Evolutionary conservation across 2,113 vertebrate genomes (phyloP).

Genomic region (Oenanthe melanoleuca): DNA sequence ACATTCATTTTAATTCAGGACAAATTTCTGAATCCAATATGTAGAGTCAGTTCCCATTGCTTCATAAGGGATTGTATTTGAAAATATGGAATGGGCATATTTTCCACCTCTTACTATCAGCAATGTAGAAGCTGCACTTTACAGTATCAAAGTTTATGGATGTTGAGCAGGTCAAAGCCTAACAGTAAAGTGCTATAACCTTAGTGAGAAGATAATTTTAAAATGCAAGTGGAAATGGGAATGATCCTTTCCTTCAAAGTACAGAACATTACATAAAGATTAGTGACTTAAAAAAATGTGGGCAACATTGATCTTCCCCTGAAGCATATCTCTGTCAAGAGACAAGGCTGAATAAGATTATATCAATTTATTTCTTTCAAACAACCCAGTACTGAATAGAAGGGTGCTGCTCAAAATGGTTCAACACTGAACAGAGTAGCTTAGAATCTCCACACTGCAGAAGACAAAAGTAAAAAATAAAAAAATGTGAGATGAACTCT

Average conservation of each 20-base stretch:
- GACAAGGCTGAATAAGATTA: neutral
- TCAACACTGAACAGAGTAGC: neutral
- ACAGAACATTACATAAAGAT: neutral
- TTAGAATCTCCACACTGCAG: neutral
- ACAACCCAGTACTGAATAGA: neutral
- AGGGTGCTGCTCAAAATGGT: neutral
- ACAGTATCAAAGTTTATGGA: neutral
- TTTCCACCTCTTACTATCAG: neutral
- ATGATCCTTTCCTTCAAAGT: neutral
- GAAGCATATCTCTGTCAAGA: neutral
- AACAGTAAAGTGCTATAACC: neutral
- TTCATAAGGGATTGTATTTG: neutral
- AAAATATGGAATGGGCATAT: neutral
- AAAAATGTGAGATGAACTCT: neutral
- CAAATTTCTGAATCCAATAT: neutral
- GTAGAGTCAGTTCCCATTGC: neutral
- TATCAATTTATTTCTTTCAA: neutral
- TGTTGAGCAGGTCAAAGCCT: neutral
- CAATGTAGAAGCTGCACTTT: neutral
- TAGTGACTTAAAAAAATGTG: neutral
- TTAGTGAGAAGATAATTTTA: neutral
- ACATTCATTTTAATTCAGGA: neutral
- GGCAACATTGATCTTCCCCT: neutral
- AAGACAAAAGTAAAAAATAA: neutral
- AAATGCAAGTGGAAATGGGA: neutral